Percentiles rank a stretch among this genome's conserved stretches.
Evolutionary conservation across 2,113 vertebrate genomes (phyloP).

Genomic region (Chinchilla lanigera): DNA sequence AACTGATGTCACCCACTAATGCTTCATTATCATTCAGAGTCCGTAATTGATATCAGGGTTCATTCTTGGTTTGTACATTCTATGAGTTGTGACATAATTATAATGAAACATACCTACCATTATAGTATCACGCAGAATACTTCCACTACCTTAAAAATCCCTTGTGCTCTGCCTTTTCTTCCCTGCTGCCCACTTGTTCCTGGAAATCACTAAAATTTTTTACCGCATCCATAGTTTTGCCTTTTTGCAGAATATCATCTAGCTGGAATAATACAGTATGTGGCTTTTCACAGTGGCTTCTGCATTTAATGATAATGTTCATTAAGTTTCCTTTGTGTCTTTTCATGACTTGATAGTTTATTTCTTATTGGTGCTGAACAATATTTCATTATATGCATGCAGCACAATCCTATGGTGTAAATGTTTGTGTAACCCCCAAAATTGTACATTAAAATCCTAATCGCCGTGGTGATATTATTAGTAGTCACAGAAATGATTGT

Average conservation of each 20-base stretch:
- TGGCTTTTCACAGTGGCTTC: neutral
- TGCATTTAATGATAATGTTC: neutral
- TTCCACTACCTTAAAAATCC: neutral
- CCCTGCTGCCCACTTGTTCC: neutral
- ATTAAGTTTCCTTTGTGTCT: neutral
- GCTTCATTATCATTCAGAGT: neutral
- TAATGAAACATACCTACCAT: neutral
- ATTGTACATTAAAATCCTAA: neutral
- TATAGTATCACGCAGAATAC: neutral
- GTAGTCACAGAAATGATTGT: neutral
- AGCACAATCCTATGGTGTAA: neutral
- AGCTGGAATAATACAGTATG: neutral
- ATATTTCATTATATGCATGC: neutral
- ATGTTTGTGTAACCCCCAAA: neutral
- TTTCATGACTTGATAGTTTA: neutral
- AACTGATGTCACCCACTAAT: neutral
- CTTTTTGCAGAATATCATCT: neutral
- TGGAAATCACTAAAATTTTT: neutral
- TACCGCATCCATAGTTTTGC: neutral
- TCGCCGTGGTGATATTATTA: neutral
- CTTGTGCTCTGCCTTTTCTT: neutral
- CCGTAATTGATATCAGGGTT: neutral
- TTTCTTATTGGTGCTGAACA: neutral
- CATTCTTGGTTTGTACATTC: neutral
- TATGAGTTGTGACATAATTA: neutral